Percentiles rank a stretch among this genome's conserved stretches.
phyloP scores from a whole-genome alignment of 2,797 vertebrate genomes.

The Enteromius anoplus region DNA sequence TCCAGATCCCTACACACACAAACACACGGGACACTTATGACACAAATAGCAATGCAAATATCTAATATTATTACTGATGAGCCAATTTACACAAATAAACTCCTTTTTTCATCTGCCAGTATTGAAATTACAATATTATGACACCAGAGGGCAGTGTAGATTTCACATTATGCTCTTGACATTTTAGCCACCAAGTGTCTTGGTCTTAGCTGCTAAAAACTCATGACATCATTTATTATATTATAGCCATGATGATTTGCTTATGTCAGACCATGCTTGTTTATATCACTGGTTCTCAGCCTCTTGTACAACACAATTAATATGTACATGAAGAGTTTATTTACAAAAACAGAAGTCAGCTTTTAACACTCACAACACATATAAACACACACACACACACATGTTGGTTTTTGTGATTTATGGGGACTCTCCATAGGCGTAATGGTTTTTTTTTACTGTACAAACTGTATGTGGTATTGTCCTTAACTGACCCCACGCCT shows the following conservation, averaged over 20 bases:
- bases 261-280: not conserved
- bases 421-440: no score
- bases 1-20: slow-evolving; percentile 84
- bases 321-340: no score
- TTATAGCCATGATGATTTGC: not conserved
- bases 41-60: not conserved
- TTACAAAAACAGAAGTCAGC: no score
- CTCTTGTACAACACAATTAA: not conserved
- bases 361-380: no score
- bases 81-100: not conserved
- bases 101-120: not conserved
- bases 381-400: no score
- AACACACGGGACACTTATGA: not conserved
- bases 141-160: slow-evolving; percentile 29
- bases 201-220: not conserved
- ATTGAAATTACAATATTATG: not conserved
- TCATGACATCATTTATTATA: not conserved
- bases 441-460: no score
- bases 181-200: not conserved
- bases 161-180: not conserved
- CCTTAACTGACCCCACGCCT: no score
- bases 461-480: no score
- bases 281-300: not conserved
- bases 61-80: not conserved
- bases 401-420: no score